These are phyloP conservation scores for Acanthococcus lagerstroemiae DNA, from an alignment of 2,888 invertebrate genomes.

Conservation along the genomic window DNA sequence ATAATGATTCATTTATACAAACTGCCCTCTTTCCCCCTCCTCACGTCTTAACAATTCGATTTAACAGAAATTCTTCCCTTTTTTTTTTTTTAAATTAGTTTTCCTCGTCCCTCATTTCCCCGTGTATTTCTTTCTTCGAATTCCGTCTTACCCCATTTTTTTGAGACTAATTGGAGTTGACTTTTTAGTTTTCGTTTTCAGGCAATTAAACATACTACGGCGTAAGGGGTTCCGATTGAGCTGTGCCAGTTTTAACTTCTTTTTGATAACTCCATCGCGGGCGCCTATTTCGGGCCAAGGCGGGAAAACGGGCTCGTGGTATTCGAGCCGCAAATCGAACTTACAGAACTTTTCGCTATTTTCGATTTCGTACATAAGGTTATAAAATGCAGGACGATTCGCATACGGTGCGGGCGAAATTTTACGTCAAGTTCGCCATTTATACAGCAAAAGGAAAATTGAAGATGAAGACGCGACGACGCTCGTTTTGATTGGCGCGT, in stretches of 20 bases:
- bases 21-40: conserved; percentile 8
- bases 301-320: too few relatives aligned
- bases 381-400: too few relatives aligned
- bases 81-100: not conserved
- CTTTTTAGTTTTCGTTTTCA: conserved; percentile 28
- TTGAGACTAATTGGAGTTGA: conserved; percentile 27
- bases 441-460: too few relatives aligned
- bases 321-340: too few relatives aligned
- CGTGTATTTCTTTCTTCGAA: not conserved
- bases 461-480: too few relatives aligned
- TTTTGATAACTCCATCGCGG: conserved; percentile 17
- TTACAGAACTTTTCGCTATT: too few relatives aligned
- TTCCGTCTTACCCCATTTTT: conserved; percentile 6
- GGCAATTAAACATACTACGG: conserved; percentile 27
- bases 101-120: not conserved
- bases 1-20: not conserved
- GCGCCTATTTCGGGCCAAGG: too few relatives aligned
- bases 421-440: too few relatives aligned
- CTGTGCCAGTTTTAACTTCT: conserved; percentile 28
- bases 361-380: too few relatives aligned
- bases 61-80: conserved; percentile 18
- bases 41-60: conserved; percentile 24
- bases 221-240: conserved; percentile 26
- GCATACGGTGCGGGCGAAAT: too few relatives aligned
- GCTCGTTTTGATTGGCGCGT: too few relatives aligned